phyloP scores from a whole-genome alignment of 2,888 invertebrate species.

The Amphiduros pacificus region DNA sequence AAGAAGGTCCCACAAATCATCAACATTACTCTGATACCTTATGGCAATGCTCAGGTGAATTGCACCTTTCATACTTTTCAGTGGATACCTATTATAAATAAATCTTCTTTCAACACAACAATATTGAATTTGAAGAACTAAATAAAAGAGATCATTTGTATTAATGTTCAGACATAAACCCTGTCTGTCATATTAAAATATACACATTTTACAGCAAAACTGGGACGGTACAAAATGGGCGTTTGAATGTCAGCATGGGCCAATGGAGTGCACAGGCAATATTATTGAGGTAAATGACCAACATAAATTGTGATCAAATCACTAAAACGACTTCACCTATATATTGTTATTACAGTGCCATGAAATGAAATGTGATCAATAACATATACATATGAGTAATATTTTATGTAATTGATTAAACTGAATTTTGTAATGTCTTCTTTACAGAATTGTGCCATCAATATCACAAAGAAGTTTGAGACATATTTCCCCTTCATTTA shows the following conservation, averaged over 20 bases:
- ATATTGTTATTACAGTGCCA: background rate
- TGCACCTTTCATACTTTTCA: too few species aligned
- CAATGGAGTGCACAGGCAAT: slow-evolving; percentile 55
- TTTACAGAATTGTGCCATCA: slow-evolving; percentile 54
- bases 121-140: background rate
- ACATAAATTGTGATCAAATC: background rate
- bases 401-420: background rate
- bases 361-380: background rate
- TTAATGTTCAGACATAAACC: background rate
- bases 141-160: background rate
- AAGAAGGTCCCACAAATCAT: slow-evolving; percentile 40
- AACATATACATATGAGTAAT: background rate
- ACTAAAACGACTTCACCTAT: background rate
- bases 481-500: slow-evolving; percentile 48
- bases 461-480: slow-evolving; percentile 35
- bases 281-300: slow-evolving; percentile 45
- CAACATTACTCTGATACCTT: slow-evolving; percentile 53
- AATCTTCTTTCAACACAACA: too few species aligned
- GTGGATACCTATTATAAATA: too few species aligned
- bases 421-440: background rate
- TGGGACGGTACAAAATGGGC: slow-evolving; percentile 37
- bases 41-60: slow-evolving; percentile 54
- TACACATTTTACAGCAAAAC: slow-evolving; percentile 35
- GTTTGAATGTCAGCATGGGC: slow-evolving; percentile 57
- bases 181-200: background rate